These are phyloP conservation scores for Zelleria hepariella DNA, from an alignment of 2,888 invertebrate genomes.

Conservation along the genomic window DNA sequence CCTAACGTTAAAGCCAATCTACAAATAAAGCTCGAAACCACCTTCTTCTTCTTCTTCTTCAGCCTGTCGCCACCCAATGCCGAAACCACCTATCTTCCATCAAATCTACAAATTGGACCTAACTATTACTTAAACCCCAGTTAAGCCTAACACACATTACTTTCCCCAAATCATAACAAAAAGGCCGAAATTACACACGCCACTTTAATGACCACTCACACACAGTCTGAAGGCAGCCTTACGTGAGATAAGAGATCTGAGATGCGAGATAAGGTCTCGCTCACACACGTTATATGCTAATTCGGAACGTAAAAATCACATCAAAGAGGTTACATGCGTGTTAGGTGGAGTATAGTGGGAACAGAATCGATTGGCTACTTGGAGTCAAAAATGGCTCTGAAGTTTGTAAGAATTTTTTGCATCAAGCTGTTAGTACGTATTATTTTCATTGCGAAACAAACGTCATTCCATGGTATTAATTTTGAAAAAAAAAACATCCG, in stretches of 20 bases:
- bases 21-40: too few species aligned
- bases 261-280: constrained; percentile 15
- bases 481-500: too few species aligned
- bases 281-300: constrained; percentile 23
- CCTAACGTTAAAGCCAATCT: too few species aligned
- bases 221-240: neutral
- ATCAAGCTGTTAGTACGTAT: too few species aligned
- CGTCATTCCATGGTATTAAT: too few species aligned
- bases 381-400: neutral
- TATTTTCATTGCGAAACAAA: too few species aligned
- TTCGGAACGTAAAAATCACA: constrained; percentile 11
- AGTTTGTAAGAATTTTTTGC: too few species aligned
- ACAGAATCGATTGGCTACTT: neutral
- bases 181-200: constrained; percentile 18
- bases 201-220: constrained; percentile 15
- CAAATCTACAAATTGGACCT: neutral
- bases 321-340: constrained; percentile 2
- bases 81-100: neutral
- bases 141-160: neutral
- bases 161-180: constrained; percentile 3
- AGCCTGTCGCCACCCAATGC: neutral
- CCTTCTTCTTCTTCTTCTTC: too few species aligned
- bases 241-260: constrained; percentile 1
- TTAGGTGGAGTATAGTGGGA: neutral
- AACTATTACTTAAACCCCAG: constrained; percentile 5